Evolutionary conservation across 2,888 invertebrate species (phyloP).

Genomic region (Stictocephala bisonia): DNA sequence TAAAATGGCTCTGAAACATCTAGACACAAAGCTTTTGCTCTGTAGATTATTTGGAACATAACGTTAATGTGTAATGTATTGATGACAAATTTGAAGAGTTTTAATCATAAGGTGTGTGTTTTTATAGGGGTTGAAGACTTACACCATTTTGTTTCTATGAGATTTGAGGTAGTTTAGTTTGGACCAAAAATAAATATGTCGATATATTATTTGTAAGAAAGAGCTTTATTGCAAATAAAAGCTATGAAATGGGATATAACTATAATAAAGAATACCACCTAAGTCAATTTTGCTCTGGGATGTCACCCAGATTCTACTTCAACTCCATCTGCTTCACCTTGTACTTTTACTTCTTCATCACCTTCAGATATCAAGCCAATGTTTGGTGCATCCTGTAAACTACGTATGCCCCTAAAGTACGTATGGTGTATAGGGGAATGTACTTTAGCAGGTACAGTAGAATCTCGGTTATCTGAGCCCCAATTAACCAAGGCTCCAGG

Average conservation of each 20-base stretch:
- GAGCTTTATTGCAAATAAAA: not conserved
- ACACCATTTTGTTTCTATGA: conserved; percentile 1
- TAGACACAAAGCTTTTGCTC: not conserved
- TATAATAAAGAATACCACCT: not conserved
- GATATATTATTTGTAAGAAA: not conserved
- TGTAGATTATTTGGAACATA: not conserved
- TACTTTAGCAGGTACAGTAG: not conserved
- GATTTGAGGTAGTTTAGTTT: not conserved
- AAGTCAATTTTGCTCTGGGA: too few species aligned
- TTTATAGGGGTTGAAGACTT: conserved; percentile 15
- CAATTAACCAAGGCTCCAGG: too few species aligned
- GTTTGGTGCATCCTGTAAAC: not conserved
- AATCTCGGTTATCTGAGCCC: too few species aligned
- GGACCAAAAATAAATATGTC: not conserved
- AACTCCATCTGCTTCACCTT: not conserved
- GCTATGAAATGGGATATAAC: not conserved
- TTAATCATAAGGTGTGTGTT: not conserved
- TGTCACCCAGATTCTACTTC: too few species aligned
- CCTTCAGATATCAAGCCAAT: not conserved
- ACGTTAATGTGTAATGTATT: not conserved
- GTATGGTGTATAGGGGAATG: not conserved
- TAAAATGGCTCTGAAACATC: not conserved
- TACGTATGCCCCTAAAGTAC: not conserved
- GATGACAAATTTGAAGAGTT: not conserved
- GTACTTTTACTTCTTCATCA: not conserved